Conservation (phyloP, 35 echinoderm and acorn worm species). For the Amphiura filiformis region DNA sequence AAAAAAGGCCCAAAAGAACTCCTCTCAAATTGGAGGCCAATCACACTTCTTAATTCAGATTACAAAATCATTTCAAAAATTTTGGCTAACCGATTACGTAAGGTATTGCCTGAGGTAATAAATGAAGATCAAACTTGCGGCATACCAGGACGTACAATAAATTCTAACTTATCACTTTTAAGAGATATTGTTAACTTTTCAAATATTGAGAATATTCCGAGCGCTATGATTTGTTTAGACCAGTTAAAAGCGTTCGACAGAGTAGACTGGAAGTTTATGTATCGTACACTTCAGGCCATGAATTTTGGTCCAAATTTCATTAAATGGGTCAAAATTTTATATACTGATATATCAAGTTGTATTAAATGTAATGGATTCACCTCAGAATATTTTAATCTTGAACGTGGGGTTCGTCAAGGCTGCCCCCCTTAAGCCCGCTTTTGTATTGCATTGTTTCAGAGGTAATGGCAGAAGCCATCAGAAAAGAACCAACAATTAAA, state of each 20-base stretch:
- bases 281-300: neutral
- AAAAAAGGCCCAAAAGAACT: slow-evolving; percentile 5
- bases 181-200: slow-evolving; percentile 29
- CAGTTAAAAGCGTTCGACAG: slow-evolving; percentile 67
- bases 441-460: slow-evolving; percentile 33
- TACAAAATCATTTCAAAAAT: slow-evolving; percentile 64
- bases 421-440: slow-evolving; percentile 13
- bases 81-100: slow-evolving; percentile 17
- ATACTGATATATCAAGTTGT: slow-evolving; percentile 29
- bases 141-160: slow-evolving; percentile 45
- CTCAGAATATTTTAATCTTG: too few relatives aligned
- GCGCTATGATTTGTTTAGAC: slow-evolving; percentile 40
- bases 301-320: slow-evolving; percentile 35
- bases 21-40: slow-evolving; percentile 27
- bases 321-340: slow-evolving; percentile 52
- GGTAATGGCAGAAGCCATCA: neutral
- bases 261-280: slow-evolving; percentile 41
- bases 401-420: too few relatives aligned
- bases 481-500: neutral
- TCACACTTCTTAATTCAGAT: slow-evolving; percentile 36
- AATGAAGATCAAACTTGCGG: slow-evolving; percentile 49
- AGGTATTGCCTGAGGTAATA: slow-evolving; percentile 28
- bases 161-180: slow-evolving; percentile 29
- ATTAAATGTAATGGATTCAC: slow-evolving; percentile 34
- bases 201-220: neutral